Evolutionary conservation across 2,888 invertebrate species (phyloP), one percentile per base, ranked within the genome.

Genomic region (Orthosia cruda): DNA sequence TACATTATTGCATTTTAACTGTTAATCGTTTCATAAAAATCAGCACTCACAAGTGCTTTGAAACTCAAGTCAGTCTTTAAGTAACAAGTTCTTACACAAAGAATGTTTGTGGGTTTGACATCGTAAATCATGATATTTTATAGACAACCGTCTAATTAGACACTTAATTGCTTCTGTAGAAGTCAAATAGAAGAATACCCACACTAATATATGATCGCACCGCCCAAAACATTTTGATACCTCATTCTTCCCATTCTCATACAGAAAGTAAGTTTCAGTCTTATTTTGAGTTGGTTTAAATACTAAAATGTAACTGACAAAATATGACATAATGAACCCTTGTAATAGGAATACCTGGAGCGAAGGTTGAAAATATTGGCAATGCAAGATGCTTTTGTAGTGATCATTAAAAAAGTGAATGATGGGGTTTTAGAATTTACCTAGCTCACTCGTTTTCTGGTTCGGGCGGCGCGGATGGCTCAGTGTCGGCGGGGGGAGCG

Each of bases 11-110:
- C 72, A 76, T 75, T 78, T 81, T 80, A 77, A 83, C 69, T 83
- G 71, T 80, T 78, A 80, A 77, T 87, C 77, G 77, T 74, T 77
- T 77, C 83, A 84, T 87, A 76, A 87, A 88, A 87, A 89, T 81
- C 62, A 86, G 81, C 87, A 88, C 81, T 15, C 55, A 23, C 71
- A 52, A 71, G 75, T 84, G 82, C 87, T 81, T 69, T 73, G 85
- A 88, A 91, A 91, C 89, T 88, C 82, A 89, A 80, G 86, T 92
- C 92, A 92, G 92, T 92, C 92, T 92, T 92, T 90, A 90, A 88
- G 88, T 91, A 88, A 89, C 85, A 88, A 83, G 87, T 88, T 89
- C 83, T 79, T 84, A 86, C 77, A 84, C 80, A 82, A 85, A 85
- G 62, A 83, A 77, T 76, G 61, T 86, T 89, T 87, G 86, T 87